Conservation (phyloP, 1,140 invertebrate genomes). For the Heliconius congener region DNA sequence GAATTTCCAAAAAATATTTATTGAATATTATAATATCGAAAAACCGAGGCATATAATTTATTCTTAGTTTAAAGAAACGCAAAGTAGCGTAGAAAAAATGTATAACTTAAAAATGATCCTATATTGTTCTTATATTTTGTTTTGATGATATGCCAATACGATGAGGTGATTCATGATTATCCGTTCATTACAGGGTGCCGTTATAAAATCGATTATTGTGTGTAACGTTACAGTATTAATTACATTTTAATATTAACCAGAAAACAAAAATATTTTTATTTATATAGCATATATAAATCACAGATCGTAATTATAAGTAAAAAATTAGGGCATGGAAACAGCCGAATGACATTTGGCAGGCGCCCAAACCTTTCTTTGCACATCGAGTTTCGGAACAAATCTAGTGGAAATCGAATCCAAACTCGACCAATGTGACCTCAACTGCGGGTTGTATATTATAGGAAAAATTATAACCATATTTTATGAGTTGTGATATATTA, state of each 20-base stretch:
- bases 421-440: slow-evolving; percentile 40
- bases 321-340: slow-evolving; percentile 64
- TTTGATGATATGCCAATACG: no score
- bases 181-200: no score
- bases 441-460: slow-evolving; percentile 29
- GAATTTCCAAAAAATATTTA: background rate
- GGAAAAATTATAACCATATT: slow-evolving; percentile 2
- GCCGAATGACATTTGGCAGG: slow-evolving; percentile 57
- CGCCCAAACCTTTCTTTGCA: slow-evolving; percentile 52
- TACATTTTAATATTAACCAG: background rate
- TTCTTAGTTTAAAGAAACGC: no score
- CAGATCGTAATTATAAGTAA: slow-evolving; percentile 57
- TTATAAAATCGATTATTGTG: no score
- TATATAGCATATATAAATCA: background rate
- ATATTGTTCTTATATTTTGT: no score
- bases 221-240: no score
- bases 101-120: no score
- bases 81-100: no score
- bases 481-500: slow-evolving; percentile 12
- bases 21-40: background rate
- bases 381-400: slow-evolving; percentile 56
- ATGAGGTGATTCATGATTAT: no score
- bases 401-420: slow-evolving; percentile 61
- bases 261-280: background rate
- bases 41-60: no score